Base-by-base conservation (phyloP, 2,797 vertebrate species). In the Rhabdophis nuchalis region DNA sequence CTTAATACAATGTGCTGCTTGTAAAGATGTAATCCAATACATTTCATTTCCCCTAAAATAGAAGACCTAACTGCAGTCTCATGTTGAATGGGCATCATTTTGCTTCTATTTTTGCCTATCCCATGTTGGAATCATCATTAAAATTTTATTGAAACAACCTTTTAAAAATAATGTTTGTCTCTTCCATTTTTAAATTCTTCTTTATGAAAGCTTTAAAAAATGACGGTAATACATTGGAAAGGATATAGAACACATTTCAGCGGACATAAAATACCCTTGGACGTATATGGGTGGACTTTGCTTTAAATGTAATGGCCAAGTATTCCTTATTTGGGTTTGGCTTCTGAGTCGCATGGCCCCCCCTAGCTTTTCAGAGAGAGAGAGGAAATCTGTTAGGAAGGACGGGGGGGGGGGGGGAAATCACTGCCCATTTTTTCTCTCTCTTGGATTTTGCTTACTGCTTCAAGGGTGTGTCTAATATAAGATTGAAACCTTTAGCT, bases 31-130 rank as follows among this genome's bases (percentile, higher is more conserved):
- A 85, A 60, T 88, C 56, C 92, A 91, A 50, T 91, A 91, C 14
- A 87, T 82, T 77, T 93, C 86, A 56, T 93, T 93, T 94, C 64
- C 36, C 52, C 86, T 91, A 94, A 88, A 18, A 20, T 58, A 29
- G 13, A 10, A 82, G 9, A 3, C 0, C 9, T 61, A 4, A 77
- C n/a, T 54, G 87, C 88, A 12, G 53, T 92, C 58, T 92, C 32
- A 18, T 46, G 92, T 82, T 86, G 88, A 72, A 87, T 56, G 32
- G 41, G n/a, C 54, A 2, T 87, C 58, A 56, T 92, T 93, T 52
- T 86, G 54, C 64, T 92, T 90, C 85, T 57, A 57, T 53, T 85
- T 92, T 93, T 88, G 61, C 50, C 68, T 18, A 46, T 64, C 68
- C 85, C 16, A 2, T 87, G 53, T 77, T 54, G 18, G 64, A 57